A percentile compares a stretch with the other conserved stretches of the same genome.
Evolutionary conservation across 1,140 invertebrate genomes (phyloP).

Genomic region (Drosophila azteca): DNA sequence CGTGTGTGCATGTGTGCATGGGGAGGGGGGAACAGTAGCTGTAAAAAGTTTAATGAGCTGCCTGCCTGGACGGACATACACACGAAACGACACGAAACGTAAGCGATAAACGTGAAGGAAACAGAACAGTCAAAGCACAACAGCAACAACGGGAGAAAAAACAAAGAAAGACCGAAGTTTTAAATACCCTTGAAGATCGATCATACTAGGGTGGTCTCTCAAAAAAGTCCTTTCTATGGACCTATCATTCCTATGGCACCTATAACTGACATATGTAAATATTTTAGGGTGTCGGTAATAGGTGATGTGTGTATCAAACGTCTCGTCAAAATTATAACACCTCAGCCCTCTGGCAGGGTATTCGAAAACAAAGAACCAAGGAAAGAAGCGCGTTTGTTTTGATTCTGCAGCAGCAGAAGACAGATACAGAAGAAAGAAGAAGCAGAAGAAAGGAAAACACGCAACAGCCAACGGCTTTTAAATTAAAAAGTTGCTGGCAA

Average conservation of each 20-base stretch:
- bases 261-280: too few species aligned
- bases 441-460: slow-evolving; percentile 49
- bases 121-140: slow-evolving; percentile 19
- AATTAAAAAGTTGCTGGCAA: slow-evolving; percentile 69
- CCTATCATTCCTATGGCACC: background rate
- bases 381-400: slow-evolving; percentile 72
- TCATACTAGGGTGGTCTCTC: background rate
- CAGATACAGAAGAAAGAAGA: slow-evolving; percentile 31
- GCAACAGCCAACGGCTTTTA: slow-evolving; percentile 56
- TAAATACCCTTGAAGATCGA: too few species aligned
- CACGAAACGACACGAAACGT: slow-evolving; percentile 19
- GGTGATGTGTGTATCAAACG: too few species aligned
- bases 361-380: slow-evolving; percentile 64
- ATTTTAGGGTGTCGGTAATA: too few species aligned
- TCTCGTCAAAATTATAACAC: too few species aligned
- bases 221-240: slow-evolving; percentile 14
- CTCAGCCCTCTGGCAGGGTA: too few species aligned
- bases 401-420: slow-evolving; percentile 68
- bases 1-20: background rate
- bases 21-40: slow-evolving; percentile 62
- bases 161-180: slow-evolving; percentile 28
- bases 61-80: too few species aligned
- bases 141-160: slow-evolving; percentile 31
- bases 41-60: slow-evolving; percentile 76
- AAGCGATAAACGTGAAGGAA: slow-evolving; percentile 34